phyloP scores from a whole-genome alignment of 2,888 invertebrate genomes.

The Sialis lutaria region DNA sequence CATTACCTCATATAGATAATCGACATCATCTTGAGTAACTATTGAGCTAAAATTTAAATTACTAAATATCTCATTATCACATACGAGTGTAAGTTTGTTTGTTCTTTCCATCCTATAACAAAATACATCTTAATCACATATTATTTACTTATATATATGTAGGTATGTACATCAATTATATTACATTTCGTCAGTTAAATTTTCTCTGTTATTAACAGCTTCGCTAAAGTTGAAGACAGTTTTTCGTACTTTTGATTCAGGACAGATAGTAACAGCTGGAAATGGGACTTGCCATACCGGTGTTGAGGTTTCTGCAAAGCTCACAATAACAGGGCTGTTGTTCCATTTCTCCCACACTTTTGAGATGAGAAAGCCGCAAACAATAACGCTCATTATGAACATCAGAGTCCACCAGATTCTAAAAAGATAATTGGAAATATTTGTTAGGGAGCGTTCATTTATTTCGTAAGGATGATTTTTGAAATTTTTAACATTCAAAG shows the following conservation, averaged over 20 bases:
- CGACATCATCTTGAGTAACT: too few species aligned
- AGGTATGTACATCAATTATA: too few species aligned
- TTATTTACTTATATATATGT: too few species aligned
- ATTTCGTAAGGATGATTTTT: too few species aligned
- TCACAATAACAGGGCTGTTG: slow-evolving; percentile 53
- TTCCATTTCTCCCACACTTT: slow-evolving; percentile 55
- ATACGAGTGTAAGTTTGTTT: too few species aligned
- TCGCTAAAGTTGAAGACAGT: slow-evolving; percentile 44
- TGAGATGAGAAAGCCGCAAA: slow-evolving; percentile 39
- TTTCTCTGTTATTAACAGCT: neutral
- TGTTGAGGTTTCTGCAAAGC: slow-evolving; percentile 56
- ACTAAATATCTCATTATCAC: too few species aligned
- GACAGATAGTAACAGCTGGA: slow-evolving; percentile 24
- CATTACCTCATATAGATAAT: too few species aligned
- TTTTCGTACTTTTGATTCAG: slow-evolving; percentile 36
- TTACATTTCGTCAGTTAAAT: neutral
- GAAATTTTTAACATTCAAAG: too few species aligned
- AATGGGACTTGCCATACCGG: slow-evolving; percentile 42
- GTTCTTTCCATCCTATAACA: too few species aligned
- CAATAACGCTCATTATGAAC: slow-evolving; percentile 37
- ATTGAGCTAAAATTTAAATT: too few species aligned
- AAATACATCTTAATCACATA: too few species aligned
- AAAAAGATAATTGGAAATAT: slow-evolving; percentile 11
- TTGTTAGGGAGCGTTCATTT: neutral
- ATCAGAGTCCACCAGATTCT: slow-evolving; percentile 48